Evolutionary conservation across 35 echinoderm and acorn worm species (phyloP), one percentile per base, ranked within the genome.

Genomic region (Diadema setosum): DNA sequence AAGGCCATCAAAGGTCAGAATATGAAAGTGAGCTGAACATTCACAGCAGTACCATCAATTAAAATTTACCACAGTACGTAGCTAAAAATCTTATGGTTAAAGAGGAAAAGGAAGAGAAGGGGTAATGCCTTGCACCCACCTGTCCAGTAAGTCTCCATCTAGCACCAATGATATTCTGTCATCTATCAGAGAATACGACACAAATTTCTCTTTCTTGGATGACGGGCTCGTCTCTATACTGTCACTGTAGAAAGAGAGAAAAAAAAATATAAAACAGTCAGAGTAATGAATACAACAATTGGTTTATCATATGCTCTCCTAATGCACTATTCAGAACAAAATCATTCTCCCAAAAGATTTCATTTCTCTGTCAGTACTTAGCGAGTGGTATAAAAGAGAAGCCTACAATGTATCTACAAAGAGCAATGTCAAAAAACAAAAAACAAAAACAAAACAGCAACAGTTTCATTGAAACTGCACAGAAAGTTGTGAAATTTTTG

Each of bases 131-230:
- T 52, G 31, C 44, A 78, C 73, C 44, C 58, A 90, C 88, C 82
- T 83, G 48, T 57, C 58, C 30, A 90, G 30, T 34, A 81, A 83
- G 36, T 90, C 88, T 84, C n/a, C 35, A 39, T 90, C 88, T 56
- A 90, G 80, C n/a, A 90, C 88, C 41, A 90, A 32, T 56, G 88
- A 90, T 63, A 90, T 90, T 46, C 57, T 82, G 16, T 84, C 80
- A 48, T 73, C 81, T 44, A 90, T 90, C 18, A 90, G 82, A 39
- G 88, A 90, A 37, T 83, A 46, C 11, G 88, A 90, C 9, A 90
- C 42, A 64, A 90, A 90, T 45, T 81, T 34, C 30, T 90, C 88
- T 21, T 90, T 78, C 35, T 78, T n/a, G 24, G 27, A 35, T 4
- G 73, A 44, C 2, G 73, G 9, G 21, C 24, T 41, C 2, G 33